A percentile compares a stretch with the other conserved stretches of the same genome.
phyloP scores from a whole-genome alignment of 2,888 invertebrate genomes.

The Leucozona laternaria region DNA sequence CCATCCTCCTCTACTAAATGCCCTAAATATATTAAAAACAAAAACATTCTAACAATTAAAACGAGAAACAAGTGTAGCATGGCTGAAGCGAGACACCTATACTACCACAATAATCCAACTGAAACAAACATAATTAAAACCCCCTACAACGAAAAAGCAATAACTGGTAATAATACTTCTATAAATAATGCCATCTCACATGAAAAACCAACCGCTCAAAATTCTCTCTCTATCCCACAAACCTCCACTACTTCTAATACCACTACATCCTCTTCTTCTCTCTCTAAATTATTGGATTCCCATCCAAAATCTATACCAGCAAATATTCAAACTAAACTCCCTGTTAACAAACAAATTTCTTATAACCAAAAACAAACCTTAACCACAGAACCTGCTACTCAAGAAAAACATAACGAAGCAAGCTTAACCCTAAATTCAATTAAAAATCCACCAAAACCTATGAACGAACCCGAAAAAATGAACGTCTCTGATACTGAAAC shows the following conservation, averaged over 20 bases:
- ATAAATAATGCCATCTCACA: background rate
- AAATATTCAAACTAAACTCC: background rate
- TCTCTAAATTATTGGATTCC: background rate
- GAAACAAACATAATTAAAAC: background rate
- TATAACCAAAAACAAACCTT: background rate
- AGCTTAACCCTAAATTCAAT: no score
- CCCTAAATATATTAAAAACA: slow-evolving; percentile 30
- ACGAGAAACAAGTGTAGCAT: slow-evolving; percentile 20
- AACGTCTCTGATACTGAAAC: no score
- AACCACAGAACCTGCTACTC: no score
- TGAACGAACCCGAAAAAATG: no score
- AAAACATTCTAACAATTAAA: slow-evolving; percentile 22
- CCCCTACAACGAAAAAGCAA: background rate
- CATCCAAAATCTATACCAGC: background rate
- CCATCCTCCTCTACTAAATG: slow-evolving; percentile 8
- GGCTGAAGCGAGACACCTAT: slow-evolving; percentile 9
- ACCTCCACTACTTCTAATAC: background rate
- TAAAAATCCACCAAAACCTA: no score
- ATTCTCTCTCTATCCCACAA: background rate
- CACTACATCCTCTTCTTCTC: background rate
- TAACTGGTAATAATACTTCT: background rate
- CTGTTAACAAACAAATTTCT: background rate
- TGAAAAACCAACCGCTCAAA: slow-evolving; percentile 5
- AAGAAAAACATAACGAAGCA: no score
- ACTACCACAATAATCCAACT: background rate